phyloP scores from a whole-genome alignment of 2,888 invertebrate genomes.

The Pyralis farinalis region DNA sequence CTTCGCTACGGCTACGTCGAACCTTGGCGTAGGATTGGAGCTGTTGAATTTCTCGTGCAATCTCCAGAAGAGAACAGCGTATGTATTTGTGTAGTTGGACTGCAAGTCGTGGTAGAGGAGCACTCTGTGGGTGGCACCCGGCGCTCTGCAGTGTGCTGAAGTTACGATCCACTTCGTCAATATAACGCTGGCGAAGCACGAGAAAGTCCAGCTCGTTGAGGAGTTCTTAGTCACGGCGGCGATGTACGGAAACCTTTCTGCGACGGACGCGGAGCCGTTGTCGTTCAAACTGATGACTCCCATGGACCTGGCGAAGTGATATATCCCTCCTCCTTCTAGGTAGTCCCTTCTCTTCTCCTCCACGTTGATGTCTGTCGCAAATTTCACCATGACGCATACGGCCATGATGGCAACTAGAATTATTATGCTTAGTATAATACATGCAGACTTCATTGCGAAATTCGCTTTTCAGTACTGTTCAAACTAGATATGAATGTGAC shows the following conservation, averaged over 20 bases:
- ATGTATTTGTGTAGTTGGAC: slow-evolving; percentile 45
- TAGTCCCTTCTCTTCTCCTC: slow-evolving; percentile 45
- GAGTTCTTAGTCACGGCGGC: slow-evolving; percentile 56
- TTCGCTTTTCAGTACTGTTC: too few relatives aligned
- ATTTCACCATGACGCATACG: slow-evolving; percentile 68
- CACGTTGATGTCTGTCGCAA: slow-evolving; percentile 60
- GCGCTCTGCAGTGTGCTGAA: slow-evolving; percentile 55
- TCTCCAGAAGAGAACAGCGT: slow-evolving; percentile 56
- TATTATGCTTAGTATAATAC: slow-evolving; percentile 46
- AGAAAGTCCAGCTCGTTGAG: slow-evolving; percentile 44
- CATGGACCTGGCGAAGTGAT: slow-evolving; percentile 40
- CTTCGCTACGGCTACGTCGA: slow-evolving; percentile 61
- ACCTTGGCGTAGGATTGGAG: slow-evolving; percentile 11
- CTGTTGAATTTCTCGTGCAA: slow-evolving; percentile 51
- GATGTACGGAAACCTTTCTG: slow-evolving; percentile 52
- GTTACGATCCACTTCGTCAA: slow-evolving; percentile 59
- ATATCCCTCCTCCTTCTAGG: slow-evolving; percentile 25
- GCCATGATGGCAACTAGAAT: slow-evolving; percentile 58
- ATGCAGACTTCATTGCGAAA: slow-evolving; percentile 56
- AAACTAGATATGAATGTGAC: too few relatives aligned
- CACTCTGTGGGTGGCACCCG: slow-evolving; percentile 46
- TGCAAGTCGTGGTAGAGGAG: slow-evolving; percentile 51
- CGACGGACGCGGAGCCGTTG: slow-evolving; percentile 25
- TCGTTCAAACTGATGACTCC: slow-evolving; percentile 47
- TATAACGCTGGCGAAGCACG: slow-evolving; percentile 60